Percentiles rank a stretch among this genome's conserved stretches.
Evolutionary conservation across 2,888 invertebrate species (phyloP).

Genomic region (Leptopilina myrica): DNA sequence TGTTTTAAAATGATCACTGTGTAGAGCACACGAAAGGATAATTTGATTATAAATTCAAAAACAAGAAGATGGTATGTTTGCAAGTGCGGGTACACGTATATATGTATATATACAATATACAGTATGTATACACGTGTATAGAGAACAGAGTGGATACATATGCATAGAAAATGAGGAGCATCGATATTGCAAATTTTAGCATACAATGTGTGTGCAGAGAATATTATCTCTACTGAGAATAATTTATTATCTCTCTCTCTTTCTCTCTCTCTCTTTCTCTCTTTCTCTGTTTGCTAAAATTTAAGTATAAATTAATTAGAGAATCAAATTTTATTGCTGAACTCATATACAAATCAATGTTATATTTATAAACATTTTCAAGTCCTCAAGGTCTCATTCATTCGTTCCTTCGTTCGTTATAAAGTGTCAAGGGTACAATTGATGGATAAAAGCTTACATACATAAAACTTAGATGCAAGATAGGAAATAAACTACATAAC

Average conservation of each 20-base stretch:
- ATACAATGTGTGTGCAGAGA: not conserved
- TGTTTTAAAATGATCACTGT: not conserved
- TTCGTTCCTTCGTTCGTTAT: not conserved
- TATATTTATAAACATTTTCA: conserved; percentile 4
- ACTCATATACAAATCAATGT: conserved; percentile 21
- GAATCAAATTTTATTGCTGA: conserved; percentile 5
- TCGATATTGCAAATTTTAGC: not conserved
- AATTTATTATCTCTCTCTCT: not conserved
- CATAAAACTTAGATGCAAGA: not conserved
- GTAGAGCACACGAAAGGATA: not conserved
- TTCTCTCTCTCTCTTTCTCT: not conserved
- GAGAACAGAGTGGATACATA: not conserved
- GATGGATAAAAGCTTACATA: not conserved
- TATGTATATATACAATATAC: not conserved
- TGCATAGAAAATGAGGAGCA: not conserved
- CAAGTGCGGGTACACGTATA: not conserved
- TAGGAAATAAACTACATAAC: not conserved
- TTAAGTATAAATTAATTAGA: not conserved
- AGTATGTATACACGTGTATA: too few species aligned
- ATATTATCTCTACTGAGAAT: not conserved
- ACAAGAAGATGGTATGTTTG: conserved; percentile 6
- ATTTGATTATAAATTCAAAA: conserved; percentile 9
- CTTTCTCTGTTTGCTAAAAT: not conserved
- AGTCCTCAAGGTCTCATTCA: conserved; percentile 13
- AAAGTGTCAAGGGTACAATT: conserved; percentile 31